Evolutionary conservation across 2,888 invertebrate genomes (phyloP).

Genomic region (Perithous albicinctus): DNA sequence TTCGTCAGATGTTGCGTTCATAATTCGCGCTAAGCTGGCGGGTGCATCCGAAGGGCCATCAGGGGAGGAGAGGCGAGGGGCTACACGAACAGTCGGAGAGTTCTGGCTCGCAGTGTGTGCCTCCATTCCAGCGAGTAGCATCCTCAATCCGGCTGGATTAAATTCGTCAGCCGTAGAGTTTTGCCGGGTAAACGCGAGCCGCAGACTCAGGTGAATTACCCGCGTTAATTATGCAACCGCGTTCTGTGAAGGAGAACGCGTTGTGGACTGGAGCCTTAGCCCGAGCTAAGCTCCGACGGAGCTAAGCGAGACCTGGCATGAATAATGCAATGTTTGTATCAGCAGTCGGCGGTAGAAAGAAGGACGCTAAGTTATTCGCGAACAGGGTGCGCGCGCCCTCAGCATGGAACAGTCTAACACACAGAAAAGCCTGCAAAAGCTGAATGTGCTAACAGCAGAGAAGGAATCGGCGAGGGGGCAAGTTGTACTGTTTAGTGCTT

Average conservation of each 20-base stretch:
- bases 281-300: constrained; percentile 67
- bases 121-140: constrained; percentile 29
- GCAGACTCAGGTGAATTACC: constrained; percentile 71
- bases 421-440: constrained; percentile 39
- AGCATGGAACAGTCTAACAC: constrained; percentile 17
- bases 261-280: constrained; percentile 69
- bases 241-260: constrained; percentile 21
- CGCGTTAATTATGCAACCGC: constrained; percentile 76
- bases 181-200: constrained; percentile 53
- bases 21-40: constrained; percentile 56
- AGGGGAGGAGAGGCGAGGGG: not conserved
- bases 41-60: not conserved
- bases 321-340: constrained; percentile 79
- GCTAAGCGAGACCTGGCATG: constrained; percentile 72
- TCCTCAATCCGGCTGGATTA: constrained; percentile 63
- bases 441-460: constrained; percentile 10
- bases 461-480: not conserved
- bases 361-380: constrained; percentile 68
- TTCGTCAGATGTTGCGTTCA: constrained; percentile 39
- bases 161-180: constrained; percentile 60
- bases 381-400: constrained; percentile 30
- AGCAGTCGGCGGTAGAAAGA: constrained; percentile 69
- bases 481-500: constrained; percentile 24
- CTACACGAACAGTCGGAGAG: not conserved
- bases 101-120: constrained; percentile 28